Evolutionary conservation across 2,797 vertebrate genomes (phyloP), one percentile per base, ranked within the genome.

Genomic region (Eutrigla gurnardus): DNA sequence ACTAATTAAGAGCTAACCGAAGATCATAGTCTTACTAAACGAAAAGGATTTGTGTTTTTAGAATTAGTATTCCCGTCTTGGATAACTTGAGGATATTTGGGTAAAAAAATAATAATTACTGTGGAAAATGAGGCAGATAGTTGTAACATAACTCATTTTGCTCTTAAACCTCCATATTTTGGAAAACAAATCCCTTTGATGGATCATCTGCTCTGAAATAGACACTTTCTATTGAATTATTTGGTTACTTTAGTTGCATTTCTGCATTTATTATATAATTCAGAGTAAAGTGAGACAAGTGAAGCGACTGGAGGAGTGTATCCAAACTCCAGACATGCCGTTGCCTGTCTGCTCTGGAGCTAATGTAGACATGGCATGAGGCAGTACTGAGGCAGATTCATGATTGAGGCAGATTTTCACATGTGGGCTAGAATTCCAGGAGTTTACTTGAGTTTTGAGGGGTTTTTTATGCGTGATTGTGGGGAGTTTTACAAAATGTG

Each of bases 1-100:
- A 81, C 42, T 65, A n/a, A 78, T 91, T 87, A 71, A 62, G 37
- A 72, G 25, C 11, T 32, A 68, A 77, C 54, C 37, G n/a, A 78
- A 18, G 37, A 69, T 35, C 12, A 49, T 65, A 73, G 83, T 86
- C 63, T 80, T 52, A 13, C 39, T 61, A 68, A 83, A 85, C 66
- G 11, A 83, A 82, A 82, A 70, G 60, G 57, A 55, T 49, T 18
- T 73, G 75, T 65, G n/a, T 65, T 84, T 82, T 70, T 4, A 37
- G 76, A 83, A 86, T 83, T 40, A 45, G 70, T 64, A 63, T 81
- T 61, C 43, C 33, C 62, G 47, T 59, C 57, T 68, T 18, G 25
- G 54, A 74, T 67, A 64, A 73, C 69, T 66, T 8, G 7, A 76
- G 63, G 43, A 49, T 49, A n/a, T 49, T 18, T 18, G 13, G 10